Conservation (phyloP, 2,888 invertebrate species). For the Zhuqinia jingwanae region DNA sequence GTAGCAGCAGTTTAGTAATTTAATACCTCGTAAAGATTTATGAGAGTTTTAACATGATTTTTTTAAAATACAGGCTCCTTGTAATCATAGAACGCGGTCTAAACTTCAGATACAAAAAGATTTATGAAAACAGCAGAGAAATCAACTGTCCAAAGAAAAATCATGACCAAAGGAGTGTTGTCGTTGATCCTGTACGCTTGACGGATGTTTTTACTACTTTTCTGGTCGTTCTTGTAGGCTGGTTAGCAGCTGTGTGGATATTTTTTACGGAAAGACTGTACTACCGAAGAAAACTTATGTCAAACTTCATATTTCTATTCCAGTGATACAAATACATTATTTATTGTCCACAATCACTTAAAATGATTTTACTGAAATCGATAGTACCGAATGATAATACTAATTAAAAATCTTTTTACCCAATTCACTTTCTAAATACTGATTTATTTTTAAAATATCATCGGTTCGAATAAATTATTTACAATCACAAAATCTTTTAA, state of each 20-base stretch:
- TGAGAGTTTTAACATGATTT: no score
- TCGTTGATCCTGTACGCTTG: constrained; percentile 60
- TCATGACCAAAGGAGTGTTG: not conserved
- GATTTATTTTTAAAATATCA: not conserved
- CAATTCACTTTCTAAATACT: not conserved
- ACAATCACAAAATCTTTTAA: not conserved
- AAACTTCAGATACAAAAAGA: constrained; percentile 54
- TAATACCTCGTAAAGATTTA: not conserved
- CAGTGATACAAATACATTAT: not conserved
- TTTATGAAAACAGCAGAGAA: constrained; percentile 48
- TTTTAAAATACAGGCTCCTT: constrained; percentile 46
- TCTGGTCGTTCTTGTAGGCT: constrained; percentile 61
- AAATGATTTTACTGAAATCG: no score
- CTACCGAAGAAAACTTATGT: constrained; percentile 24
- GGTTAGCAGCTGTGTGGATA: constrained; percentile 12
- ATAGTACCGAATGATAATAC: not conserved
- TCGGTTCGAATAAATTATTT: not conserved
- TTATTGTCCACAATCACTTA: no score
- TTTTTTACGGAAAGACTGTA: constrained; percentile 44
- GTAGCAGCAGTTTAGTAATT: not conserved
- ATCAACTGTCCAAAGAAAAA: constrained; percentile 50
- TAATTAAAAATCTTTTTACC: not conserved
- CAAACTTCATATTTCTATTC: not conserved
- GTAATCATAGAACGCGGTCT: constrained; percentile 69
- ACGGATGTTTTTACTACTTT: constrained; percentile 69